A percentile compares a stretch with the other conserved stretches of the same genome.
Evolutionary conservation across 2,113 vertebrate species (phyloP).

Genomic region (Connochaetes taurinus): DNA sequence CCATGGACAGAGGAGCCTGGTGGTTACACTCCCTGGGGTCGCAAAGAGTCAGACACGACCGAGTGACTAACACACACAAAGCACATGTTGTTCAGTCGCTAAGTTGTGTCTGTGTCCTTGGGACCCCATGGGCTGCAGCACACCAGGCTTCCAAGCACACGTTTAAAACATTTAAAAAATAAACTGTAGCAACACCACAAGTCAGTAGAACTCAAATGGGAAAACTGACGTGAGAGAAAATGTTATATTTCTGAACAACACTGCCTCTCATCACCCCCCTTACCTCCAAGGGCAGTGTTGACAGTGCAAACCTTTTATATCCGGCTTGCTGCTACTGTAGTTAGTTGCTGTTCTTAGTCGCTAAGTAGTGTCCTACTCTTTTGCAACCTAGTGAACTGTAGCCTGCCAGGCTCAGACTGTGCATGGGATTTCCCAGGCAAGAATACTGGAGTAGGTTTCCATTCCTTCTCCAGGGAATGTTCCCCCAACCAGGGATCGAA

Average conservation of each 20-base stretch:
- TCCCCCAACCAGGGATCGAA: background rate
- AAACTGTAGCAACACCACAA: background rate
- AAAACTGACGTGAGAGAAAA: rapidly evolving
- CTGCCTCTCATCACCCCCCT: rapidly evolving
- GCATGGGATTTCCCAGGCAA: background rate
- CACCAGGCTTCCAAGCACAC: background rate
- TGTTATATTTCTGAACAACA: rapidly evolving
- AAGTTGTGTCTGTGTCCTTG: background rate
- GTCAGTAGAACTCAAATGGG: background rate
- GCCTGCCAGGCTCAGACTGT: background rate
- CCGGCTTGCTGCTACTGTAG: rapidly evolving
- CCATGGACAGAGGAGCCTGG: background rate
- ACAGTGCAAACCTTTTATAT: rapidly evolving
- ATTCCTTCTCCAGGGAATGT: background rate
- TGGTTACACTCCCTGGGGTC: background rate
- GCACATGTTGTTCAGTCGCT: background rate
- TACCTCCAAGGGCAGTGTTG: rapidly evolving
- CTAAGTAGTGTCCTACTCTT: background rate
- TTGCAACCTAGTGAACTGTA: background rate
- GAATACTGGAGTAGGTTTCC: background rate
- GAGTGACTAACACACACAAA: background rate
- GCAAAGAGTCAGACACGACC: background rate
- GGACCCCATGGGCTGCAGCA: background rate
- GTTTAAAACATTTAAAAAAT: background rate
- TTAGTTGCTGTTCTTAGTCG: rapidly evolving